Base-by-base conservation (phyloP, 2,113 vertebrate species). In the Myodes glareolus region DNA sequence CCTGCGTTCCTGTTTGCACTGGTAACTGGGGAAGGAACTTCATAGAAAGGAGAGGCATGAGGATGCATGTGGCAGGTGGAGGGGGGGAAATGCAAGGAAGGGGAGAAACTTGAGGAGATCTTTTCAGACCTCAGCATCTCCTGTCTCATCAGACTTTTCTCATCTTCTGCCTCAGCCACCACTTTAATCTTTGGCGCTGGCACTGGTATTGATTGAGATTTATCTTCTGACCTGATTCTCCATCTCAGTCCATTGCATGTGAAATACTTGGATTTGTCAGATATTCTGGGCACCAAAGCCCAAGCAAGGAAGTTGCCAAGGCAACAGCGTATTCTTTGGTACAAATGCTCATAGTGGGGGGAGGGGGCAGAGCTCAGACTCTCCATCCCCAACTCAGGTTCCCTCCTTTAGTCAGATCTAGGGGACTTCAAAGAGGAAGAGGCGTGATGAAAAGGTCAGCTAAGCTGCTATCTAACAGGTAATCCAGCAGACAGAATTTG, bases 291-390 rank as follows among this genome's bases (percentile, higher is more conserved):
- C 70, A 45, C 95, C 73, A 93, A 97, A 95, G 68, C 77, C 90
- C 92, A 97, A 90, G 97, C 90, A 96, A 98, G 97, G 96, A 75
- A 76, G 98, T 99, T 98, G 70, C 97, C 89, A 95, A 94, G 95
- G 96, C 96, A 98, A 99, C 97, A 25, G 52, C 95, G 84, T 61
- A 84, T 96, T 98, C 97, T 96, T 96, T 75, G 93, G n/a, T 96
- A 95, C 95, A 98, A 97, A 97, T 95, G 92, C 81, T 58, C 90
- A 33, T 70, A 52, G 91, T 78, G 55, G 63, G 29, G 42, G 91
- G 96, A 85, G 68, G 67, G 91, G 19, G 52, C 63, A 92, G 55
- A 67, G 47, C 68, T 95, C 93, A 94, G 52, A 82, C 39, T 89
- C 31, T 97, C 95, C 61, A 58, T 86, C 58, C 11, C 27, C 14